phyloP scores from a whole-genome alignment of 2,888 invertebrate genomes.

The Polydrusus tereticollis region DNA sequence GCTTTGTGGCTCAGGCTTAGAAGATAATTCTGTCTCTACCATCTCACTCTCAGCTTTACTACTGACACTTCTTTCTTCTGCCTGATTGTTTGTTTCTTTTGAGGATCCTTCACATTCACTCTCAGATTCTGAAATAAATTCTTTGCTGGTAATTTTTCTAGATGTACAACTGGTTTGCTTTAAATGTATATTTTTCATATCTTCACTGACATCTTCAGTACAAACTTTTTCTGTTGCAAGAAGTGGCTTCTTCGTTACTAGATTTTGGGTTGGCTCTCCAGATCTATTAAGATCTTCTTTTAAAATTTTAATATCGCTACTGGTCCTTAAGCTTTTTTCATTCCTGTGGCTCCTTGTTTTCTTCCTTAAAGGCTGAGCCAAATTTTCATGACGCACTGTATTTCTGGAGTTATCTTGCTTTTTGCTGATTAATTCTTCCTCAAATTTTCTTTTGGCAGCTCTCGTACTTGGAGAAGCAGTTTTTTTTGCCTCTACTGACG shows the following conservation, averaged over 20 bases:
- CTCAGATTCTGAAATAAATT: conserved; percentile 25
- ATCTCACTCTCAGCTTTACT: background rate
- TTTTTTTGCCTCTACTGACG: background rate
- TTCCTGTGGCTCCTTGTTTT: background rate
- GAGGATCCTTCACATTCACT: conserved; percentile 2
- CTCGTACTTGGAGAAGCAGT: background rate
- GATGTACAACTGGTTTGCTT: background rate
- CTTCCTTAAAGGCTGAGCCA: background rate
- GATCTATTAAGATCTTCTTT: background rate
- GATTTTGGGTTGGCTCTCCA: background rate
- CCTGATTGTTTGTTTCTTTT: background rate
- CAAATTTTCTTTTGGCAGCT: background rate
- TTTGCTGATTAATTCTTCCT: background rate
- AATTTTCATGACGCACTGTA: background rate
- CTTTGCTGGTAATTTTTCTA: conserved; percentile 4
- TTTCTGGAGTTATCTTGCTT: background rate
- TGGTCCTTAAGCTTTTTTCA: background rate
- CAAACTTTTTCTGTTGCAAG: background rate
- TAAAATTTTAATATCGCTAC: no score
- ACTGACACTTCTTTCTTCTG: background rate
- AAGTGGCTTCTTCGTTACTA: background rate
- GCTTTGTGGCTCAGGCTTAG: background rate
- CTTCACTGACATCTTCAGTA: background rate
- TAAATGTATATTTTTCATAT: background rate
- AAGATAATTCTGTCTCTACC: background rate